Evolutionary conservation across 2,113 vertebrate species (phyloP).

Genomic region (Junco hyemalis): DNA sequence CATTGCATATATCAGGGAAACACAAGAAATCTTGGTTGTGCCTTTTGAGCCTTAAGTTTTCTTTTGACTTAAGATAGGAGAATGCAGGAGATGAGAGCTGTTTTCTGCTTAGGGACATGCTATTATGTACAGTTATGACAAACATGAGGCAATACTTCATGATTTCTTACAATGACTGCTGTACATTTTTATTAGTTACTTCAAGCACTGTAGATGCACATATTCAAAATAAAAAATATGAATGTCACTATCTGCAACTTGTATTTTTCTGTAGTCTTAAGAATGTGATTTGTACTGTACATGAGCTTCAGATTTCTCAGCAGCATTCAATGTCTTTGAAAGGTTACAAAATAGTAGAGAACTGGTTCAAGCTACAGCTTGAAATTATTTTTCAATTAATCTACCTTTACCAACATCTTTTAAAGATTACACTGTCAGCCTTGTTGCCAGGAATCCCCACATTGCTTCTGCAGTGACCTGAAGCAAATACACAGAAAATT

Average conservation of each 20-base stretch:
- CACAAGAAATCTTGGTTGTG: neutral
- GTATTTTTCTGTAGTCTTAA: neutral
- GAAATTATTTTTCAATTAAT: neutral
- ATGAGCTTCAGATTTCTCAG: neutral
- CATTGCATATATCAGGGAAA: neutral
- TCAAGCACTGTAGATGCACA: neutral
- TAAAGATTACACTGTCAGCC: neutral
- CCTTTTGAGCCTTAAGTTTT: neutral
- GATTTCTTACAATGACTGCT: neutral
- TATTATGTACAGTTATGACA: neutral
- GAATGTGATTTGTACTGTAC: neutral
- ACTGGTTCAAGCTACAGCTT: neutral
- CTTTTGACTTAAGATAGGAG: neutral
- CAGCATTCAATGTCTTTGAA: neutral
- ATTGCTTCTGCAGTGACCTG: neutral
- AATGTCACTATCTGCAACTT: neutral
- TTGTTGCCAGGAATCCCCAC: neutral
- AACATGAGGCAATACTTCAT: neutral
- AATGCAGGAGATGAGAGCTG: neutral
- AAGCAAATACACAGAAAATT: neutral
- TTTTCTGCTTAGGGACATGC: neutral
- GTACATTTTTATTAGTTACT: neutral
- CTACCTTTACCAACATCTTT: neutral
- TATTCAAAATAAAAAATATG: constrained; percentile 26
- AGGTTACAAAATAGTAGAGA: neutral